Percentiles rank a stretch among this genome's conserved stretches.
phyloP scores from a whole-genome alignment of 2,888 invertebrate genomes.

The Helicoverpa assulta region DNA sequence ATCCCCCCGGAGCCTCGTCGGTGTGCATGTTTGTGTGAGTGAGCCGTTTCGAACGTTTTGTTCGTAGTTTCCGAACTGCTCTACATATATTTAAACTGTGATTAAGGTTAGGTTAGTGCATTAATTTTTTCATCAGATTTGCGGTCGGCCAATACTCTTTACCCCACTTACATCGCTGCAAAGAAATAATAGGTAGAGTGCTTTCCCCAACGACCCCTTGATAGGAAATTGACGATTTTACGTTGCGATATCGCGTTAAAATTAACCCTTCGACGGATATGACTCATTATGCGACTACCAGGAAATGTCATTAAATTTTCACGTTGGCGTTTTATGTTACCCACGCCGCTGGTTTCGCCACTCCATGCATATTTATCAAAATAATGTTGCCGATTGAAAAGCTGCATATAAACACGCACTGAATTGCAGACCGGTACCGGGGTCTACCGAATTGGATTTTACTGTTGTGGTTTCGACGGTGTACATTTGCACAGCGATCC shows the following conservation, averaged over 20 bases:
- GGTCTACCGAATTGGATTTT: slow-evolving; percentile 80
- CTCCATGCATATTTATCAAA: slow-evolving; percentile 90
- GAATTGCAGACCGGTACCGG: slow-evolving; percentile 78
- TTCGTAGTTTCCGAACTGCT: no score
- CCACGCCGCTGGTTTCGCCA: slow-evolving; percentile 84
- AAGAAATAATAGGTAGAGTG: slow-evolving; percentile 63
- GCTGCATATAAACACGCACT: slow-evolving; percentile 89
- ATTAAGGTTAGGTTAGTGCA: no score
- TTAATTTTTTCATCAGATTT: slow-evolving; percentile 46
- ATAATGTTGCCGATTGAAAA: slow-evolving; percentile 89
- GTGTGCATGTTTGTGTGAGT: no score
- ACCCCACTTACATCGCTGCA: slow-evolving; percentile 56
- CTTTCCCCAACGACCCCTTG: slow-evolving; percentile 65
- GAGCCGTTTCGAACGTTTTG: no score
- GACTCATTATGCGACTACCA: slow-evolving; percentile 88
- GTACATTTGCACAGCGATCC: slow-evolving; percentile 79
- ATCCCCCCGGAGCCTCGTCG: no score
- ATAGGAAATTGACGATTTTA: slow-evolving; percentile 81
- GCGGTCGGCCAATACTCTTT: slow-evolving; percentile 34
- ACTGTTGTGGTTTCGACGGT: slow-evolving; percentile 84
- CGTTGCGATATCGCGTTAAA: slow-evolving; percentile 83
- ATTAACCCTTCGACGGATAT: slow-evolving; percentile 88
- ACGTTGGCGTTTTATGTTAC: slow-evolving; percentile 88
- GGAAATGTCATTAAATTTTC: slow-evolving; percentile 90
- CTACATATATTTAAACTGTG: no score